Evolutionary conservation across 2,113 vertebrate genomes (phyloP).

Genomic region (Pomatorhinus ruficollis): DNA sequence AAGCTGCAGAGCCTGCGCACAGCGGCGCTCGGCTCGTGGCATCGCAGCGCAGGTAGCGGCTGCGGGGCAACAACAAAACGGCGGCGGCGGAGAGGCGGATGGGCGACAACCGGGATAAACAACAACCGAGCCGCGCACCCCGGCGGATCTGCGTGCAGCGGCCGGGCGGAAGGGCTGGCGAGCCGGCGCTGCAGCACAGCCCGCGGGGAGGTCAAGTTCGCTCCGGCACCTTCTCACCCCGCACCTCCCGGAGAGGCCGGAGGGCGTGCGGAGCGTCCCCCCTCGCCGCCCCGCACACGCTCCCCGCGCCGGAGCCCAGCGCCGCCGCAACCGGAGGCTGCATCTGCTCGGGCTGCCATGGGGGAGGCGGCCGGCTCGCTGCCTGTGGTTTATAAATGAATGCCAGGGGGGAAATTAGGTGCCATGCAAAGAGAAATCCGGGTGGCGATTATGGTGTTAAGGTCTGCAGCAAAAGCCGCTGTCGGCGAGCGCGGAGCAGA

Average conservation of each 20-base stretch:
- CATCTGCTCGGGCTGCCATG: neutral
- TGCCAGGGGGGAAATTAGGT: neutral
- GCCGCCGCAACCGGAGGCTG: neutral
- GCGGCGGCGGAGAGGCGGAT: neutral
- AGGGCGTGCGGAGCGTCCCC: neutral
- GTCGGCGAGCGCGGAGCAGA: neutral
- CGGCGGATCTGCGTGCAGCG: neutral
- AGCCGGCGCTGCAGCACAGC: neutral
- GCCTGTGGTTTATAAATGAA: conserved; percentile 33
- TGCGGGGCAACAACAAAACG: neutral
- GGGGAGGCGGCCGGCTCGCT: neutral
- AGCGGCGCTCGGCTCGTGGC: conserved; percentile 16
- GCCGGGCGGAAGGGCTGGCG: neutral
- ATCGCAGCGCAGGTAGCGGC: conserved; percentile 52
- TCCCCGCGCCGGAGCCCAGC: neutral
- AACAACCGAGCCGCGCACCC: neutral
- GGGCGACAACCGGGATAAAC: neutral
- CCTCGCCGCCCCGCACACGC: neutral
- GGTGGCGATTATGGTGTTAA: neutral
- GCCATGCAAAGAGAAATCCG: conserved; percentile 37
- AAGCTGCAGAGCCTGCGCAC: conserved; percentile 66
- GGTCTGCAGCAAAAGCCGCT: neutral
- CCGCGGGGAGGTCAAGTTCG: neutral
- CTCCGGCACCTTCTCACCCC: neutral
- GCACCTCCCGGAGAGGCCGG: neutral